A percentile compares a stretch with the other conserved stretches of the same genome.
These are phyloP conservation scores for Clupea harengus DNA, from an alignment of 2,113 vertebrate genomes.

Conservation along the genomic window DNA sequence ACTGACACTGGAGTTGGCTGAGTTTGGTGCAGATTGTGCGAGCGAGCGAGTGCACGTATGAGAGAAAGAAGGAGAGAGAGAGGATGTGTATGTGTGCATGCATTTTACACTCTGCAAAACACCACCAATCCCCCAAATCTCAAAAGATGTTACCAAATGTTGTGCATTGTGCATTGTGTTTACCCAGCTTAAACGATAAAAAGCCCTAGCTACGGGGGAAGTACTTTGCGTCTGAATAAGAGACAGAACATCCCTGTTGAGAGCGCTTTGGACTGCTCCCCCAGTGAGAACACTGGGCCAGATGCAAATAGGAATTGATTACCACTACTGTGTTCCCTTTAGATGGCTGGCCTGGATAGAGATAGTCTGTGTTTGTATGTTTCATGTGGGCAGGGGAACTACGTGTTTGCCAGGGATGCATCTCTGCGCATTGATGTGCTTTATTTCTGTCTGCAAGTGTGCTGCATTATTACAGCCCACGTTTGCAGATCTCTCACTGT, in stretches of 20 bases:
- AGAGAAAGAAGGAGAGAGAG: neutral
- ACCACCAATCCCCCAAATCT: neutral
- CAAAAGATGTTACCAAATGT: neutral
- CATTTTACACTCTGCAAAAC: neutral
- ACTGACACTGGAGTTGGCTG: neutral
- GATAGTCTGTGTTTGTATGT: constrained; percentile 24
- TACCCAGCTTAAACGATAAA: constrained; percentile 13
- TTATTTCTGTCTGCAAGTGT: neutral
- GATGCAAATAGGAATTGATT: constrained; percentile 47
- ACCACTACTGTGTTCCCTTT: constrained; percentile 19
- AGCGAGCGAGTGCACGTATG: neutral
- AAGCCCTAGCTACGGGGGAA: constrained; percentile 29
- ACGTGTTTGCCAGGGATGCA: neutral
- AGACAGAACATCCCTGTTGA: constrained; percentile 32
- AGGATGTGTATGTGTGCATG: neutral
- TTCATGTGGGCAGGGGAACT: constrained; percentile 7
- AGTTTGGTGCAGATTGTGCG: neutral
- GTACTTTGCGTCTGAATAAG: constrained; percentile 41
- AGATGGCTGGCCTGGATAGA: constrained; percentile 21
- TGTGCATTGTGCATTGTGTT: constrained; percentile 29
- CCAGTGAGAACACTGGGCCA: constrained; percentile 32
- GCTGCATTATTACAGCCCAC: neutral
- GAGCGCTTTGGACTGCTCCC: constrained; percentile 22
- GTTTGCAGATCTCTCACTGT: neutral
- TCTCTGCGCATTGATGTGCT: constrained; percentile 9